Percentiles rank a stretch among this genome's conserved stretches.
These are phyloP conservation scores for Formica selysi DNA, from an alignment of 1,140 invertebrate species.

Conservation along the genomic window DNA sequence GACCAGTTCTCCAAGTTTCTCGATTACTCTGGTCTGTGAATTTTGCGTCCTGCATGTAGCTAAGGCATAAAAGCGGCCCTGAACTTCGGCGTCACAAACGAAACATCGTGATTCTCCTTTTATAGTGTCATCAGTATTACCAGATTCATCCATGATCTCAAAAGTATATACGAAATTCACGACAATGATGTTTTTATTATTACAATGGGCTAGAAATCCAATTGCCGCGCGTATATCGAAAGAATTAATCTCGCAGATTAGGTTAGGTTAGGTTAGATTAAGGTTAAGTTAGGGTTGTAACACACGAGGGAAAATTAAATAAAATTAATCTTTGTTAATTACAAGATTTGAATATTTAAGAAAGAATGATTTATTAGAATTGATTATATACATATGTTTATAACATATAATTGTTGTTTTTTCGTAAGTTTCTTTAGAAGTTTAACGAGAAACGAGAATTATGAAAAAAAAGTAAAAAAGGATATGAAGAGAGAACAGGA, in stretches of 20 bases:
- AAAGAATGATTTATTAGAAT: background rate
- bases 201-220: background rate
- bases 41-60: constrained; percentile 82
- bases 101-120: constrained; percentile 77
- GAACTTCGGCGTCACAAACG: constrained; percentile 80
- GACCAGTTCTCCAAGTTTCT: constrained; percentile 84
- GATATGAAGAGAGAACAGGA: background rate
- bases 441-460: background rate
- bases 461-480: background rate
- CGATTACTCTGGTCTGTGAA: constrained; percentile 80
- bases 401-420: background rate
- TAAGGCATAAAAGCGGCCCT: constrained; percentile 79
- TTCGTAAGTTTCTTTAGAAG: background rate
- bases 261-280: background rate
- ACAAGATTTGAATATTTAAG: background rate
- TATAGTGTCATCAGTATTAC: background rate
- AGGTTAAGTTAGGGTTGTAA: background rate
- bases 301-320: background rate
- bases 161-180: background rate
- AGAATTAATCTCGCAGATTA: background rate
- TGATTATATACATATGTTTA: constrained; percentile 23
- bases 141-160: background rate
- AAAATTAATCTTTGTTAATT: background rate
- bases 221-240: background rate
- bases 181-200: background rate